Evolutionary conservation across 2,113 vertebrate species (phyloP).

Genomic region (Mesembrinibis cayennensis): DNA sequence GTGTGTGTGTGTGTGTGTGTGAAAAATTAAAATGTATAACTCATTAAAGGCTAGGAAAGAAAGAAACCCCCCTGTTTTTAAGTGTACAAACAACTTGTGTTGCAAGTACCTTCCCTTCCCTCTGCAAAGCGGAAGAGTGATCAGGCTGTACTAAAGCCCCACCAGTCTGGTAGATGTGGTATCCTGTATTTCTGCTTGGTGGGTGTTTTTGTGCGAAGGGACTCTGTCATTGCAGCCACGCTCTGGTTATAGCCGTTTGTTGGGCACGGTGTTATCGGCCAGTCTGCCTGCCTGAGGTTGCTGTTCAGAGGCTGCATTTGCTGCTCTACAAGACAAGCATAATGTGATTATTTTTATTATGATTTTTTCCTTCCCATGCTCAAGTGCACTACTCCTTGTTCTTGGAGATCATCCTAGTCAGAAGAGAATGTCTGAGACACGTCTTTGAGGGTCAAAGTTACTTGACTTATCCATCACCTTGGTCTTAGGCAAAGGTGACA

Average conservation of each 20-base stretch:
- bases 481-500: neutral
- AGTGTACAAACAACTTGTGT: neutral
- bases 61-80: neutral
- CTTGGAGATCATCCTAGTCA: neutral
- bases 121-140: neutral
- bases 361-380: neutral
- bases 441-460: neutral
- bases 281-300: neutral
- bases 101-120: neutral
- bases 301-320: neutral
- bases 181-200: neutral
- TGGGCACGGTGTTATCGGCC: neutral
- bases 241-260: neutral
- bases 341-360: neutral
- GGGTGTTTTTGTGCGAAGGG: neutral
- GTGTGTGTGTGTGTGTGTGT: neutral
- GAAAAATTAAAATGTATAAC: neutral
- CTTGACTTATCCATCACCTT: neutral
- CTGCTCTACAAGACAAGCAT: neutral
- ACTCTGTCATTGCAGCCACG: neutral
- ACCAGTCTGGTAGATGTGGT: fast-evolving
- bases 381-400: neutral
- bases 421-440: neutral
- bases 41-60: neutral
- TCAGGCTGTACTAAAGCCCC: neutral